Conservation (phyloP, 2,888 invertebrate genomes). For the Spisula solida region DNA sequence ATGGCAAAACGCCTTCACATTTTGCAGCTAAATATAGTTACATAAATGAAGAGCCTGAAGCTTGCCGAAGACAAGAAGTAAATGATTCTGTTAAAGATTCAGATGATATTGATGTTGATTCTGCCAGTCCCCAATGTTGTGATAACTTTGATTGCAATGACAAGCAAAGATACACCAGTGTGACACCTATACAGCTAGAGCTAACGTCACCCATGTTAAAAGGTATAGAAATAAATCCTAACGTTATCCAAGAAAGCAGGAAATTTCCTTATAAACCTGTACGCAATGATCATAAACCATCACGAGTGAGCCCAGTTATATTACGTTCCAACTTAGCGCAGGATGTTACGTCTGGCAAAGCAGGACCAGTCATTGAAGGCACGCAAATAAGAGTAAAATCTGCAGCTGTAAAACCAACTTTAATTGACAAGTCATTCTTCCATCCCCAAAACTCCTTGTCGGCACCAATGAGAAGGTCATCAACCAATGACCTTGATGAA, state of each 20-base stretch:
- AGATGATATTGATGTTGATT: background rate
- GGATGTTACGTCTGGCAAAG: background rate
- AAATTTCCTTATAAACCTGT: constrained; percentile 36
- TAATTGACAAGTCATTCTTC: background rate
- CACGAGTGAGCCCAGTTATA: background rate
- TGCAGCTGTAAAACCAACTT: background rate
- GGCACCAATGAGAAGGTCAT: background rate
- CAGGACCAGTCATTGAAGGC: background rate
- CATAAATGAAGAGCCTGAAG: background rate
- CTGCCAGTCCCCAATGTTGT: background rate
- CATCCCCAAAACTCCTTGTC: background rate
- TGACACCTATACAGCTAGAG: constrained; percentile 28
- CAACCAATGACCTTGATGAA: background rate
- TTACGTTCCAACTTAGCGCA: background rate
- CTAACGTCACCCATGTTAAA: constrained; percentile 26
- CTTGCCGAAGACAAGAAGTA: background rate
- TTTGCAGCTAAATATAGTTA: background rate
- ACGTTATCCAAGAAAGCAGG: background rate
- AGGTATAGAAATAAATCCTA: background rate
- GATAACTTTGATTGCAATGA: background rate
- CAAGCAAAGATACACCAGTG: constrained; percentile 16
- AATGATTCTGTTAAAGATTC: background rate
- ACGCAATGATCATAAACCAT: background rate
- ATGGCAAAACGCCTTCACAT: background rate
- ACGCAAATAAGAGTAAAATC: constrained; percentile 12